Evolutionary conservation across 2,113 vertebrate genomes (phyloP), one percentile per base, ranked within the genome.

Genomic region (Brachyhypopomus occidentalis): DNA sequence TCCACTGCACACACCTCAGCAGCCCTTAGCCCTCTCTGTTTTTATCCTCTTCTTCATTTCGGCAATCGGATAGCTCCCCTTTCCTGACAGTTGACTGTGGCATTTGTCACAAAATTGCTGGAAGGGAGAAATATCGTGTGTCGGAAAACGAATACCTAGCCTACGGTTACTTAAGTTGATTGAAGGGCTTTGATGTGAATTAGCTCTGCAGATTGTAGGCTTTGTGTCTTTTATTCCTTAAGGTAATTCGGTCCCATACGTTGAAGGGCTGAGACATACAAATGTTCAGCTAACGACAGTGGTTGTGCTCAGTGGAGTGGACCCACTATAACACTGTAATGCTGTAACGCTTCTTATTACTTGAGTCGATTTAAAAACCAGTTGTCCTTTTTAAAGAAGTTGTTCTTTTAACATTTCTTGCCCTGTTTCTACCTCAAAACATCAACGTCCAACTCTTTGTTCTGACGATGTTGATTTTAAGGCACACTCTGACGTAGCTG

Each of bases 121-220:
- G 72, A 27, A 34, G 14, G 48, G 52, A 22, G 41, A 7, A 63
- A 62, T 11, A 45, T 20, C 4, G 5, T n/a, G 58, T 75, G 19
- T 60, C 76, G 36, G 6, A 11, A 17, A 58, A 2, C 34, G 19
- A 60, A 70, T 72, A 34, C 12, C 12, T 52, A 14, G 1, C 12
- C 45, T 52, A n/a, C 5, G 67, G 55, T 52, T 60, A 17, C 58
- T 30, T 55, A 80, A 76, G 6, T 41, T 22, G 20, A 8, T 81
- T 81, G 11, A 22, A 45, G 72, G 55, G 23, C 38, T 85, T 75
- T 72, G 34, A 23, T 30, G 23, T 4, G 19, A 36, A 81, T 86
- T 81, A 81, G 16, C 1, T 9, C 66, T 23, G 8, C 69, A 76
- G 2, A 59, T 73, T 76, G 45, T 16, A 3, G 22, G 69, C 14